phyloP scores from a whole-genome alignment of 1,140 invertebrate genomes.

The Aphelenchoides fujianensis region DNA sequence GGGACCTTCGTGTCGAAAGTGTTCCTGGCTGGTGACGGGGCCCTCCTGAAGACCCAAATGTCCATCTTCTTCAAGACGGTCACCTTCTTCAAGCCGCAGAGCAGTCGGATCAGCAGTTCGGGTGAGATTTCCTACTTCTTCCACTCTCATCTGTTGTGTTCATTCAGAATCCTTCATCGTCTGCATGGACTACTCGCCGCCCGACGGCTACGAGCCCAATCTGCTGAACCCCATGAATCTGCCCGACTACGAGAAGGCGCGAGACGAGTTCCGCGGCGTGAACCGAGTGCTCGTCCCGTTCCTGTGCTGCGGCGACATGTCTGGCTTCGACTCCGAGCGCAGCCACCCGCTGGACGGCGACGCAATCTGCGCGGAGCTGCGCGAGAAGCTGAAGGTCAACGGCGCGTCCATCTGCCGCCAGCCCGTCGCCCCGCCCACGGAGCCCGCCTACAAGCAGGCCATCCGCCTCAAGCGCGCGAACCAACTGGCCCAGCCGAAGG shows the following conservation, averaged over 20 bases:
- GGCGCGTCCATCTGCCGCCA: slow-evolving; percentile 59
- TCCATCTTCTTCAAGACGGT: slow-evolving; percentile 84
- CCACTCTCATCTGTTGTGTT: slow-evolving; percentile 25
- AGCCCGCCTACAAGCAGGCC: slow-evolving; percentile 69
- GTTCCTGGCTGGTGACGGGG: slow-evolving; percentile 86
- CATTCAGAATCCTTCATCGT: slow-evolving; percentile 85
- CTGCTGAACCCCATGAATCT: slow-evolving; percentile 79
- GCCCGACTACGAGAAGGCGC: slow-evolving; percentile 63
- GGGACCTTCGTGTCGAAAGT: slow-evolving; percentile 90
- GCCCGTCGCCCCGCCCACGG: slow-evolving; percentile 68
- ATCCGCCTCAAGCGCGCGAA: slow-evolving; percentile 59
- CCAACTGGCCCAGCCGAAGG: background rate
- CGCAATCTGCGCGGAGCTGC: slow-evolving; percentile 18
- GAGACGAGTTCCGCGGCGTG: slow-evolving; percentile 63
- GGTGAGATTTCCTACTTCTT: slow-evolving; percentile 26
- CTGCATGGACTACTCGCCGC: slow-evolving; percentile 78
- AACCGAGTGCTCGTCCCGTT: slow-evolving; percentile 83
- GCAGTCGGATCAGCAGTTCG: slow-evolving; percentile 50
- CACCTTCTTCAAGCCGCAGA: slow-evolving; percentile 74
- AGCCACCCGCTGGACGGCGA: slow-evolving; percentile 72
- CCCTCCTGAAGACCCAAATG: slow-evolving; percentile 82
- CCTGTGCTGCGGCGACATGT: slow-evolving; percentile 84
- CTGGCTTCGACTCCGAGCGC: slow-evolving; percentile 78
- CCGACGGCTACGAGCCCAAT: slow-evolving; percentile 77
- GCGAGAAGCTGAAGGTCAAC: background rate